These are phyloP conservation scores for Myxocyprinus asiaticus DNA, from an alignment of 2,113 vertebrate genomes.

Conservation along the genomic window DNA sequence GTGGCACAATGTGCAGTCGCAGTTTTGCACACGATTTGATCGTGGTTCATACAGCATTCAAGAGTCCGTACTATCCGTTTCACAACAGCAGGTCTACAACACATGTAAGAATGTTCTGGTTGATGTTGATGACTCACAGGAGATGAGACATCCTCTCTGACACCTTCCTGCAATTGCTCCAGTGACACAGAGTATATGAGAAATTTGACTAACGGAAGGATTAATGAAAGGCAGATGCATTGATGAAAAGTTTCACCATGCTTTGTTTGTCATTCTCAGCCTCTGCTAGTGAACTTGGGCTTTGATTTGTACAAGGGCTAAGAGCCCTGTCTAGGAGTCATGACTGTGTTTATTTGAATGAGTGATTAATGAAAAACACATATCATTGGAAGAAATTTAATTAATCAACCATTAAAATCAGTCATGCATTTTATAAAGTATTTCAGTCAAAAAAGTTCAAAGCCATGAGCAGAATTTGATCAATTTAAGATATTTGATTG, in stretches of 20 bases:
- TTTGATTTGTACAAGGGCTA: neutral
- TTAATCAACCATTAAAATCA: neutral
- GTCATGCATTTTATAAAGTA: neutral
- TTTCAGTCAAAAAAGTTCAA: neutral
- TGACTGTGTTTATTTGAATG: slow-evolving; percentile 23
- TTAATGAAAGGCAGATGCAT: slow-evolving; percentile 46
- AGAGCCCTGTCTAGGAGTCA: neutral
- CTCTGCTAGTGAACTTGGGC: neutral
- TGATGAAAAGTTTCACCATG: slow-evolving; percentile 23
- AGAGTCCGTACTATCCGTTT: neutral
- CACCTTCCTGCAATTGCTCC: slow-evolving; percentile 33
- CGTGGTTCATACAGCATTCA: neutral
- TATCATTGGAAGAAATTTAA: neutral
- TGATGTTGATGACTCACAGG: slow-evolving; percentile 34
- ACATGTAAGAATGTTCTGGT: slow-evolving; percentile 28
- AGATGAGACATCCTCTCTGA: slow-evolving; percentile 27
- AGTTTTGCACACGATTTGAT: neutral
- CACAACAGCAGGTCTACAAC: slow-evolving; percentile 1
- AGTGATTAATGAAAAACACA: slow-evolving; percentile 16
- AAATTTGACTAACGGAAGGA: slow-evolving; percentile 31
- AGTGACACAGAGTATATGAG: slow-evolving; percentile 16
- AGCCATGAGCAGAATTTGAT: no score
- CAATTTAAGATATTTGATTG: no score
- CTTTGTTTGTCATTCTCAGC: slow-evolving; percentile 20
- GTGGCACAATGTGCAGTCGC: neutral